Evolutionary conservation across 2,797 vertebrate species (phyloP).

Genomic region (Phoebastria nigripes): DNA sequence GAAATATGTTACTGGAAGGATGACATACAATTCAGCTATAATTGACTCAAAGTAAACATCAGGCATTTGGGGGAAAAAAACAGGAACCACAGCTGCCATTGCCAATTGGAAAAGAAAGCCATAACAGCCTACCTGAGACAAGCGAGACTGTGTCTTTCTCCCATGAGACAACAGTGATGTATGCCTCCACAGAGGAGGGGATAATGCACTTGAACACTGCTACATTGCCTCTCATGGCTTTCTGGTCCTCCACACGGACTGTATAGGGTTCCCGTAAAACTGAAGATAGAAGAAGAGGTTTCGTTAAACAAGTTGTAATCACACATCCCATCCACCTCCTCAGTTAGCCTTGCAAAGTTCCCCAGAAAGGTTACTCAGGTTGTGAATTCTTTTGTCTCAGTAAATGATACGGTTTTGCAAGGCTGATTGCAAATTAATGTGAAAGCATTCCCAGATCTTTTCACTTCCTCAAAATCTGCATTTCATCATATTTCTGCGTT

Average conservation of each 20-base stretch:
- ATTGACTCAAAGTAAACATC: not conserved
- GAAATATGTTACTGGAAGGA: not conserved
- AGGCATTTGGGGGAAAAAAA: not conserved
- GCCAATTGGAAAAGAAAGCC: not conserved
- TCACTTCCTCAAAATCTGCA: not conserved
- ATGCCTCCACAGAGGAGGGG: conserved; percentile 96
- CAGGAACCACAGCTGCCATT: not conserved
- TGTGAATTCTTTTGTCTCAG: not conserved
- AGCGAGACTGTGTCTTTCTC: conserved; percentile 99
- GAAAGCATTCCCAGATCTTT: not conserved
- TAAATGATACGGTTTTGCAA: not conserved
- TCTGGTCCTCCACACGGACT: conserved; percentile 98
- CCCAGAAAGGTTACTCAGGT: not conserved
- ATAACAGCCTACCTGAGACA: conserved; percentile 89
- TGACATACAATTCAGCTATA: not conserved
- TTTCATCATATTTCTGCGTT: not conserved
- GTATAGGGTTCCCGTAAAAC: conserved; percentile 99
- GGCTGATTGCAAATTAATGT: not conserved
- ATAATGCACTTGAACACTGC: conserved; percentile 99
- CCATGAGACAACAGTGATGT: conserved; percentile 97
- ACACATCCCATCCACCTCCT: not conserved
- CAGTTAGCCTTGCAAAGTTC: accelerated
- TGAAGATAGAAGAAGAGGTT: conserved; percentile 31
- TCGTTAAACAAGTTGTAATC: accelerated
- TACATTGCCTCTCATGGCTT: conserved; percentile 98